Percentiles rank a stretch among this genome's conserved stretches.
phyloP scores from a whole-genome alignment of 2,888 invertebrate genomes.

The Acrobasis suavella region DNA sequence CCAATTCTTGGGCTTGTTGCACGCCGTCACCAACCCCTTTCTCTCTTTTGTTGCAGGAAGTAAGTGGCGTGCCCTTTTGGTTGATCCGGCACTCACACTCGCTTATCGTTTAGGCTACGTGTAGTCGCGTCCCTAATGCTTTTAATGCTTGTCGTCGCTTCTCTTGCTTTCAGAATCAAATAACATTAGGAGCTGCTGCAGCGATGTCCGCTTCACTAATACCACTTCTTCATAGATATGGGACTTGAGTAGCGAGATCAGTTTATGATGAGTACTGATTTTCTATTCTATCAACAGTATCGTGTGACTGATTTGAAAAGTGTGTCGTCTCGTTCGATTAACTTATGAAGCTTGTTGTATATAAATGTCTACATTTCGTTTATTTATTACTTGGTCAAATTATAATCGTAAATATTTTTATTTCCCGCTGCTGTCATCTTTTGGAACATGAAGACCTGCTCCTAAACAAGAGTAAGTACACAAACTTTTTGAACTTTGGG shows the following conservation, averaged over 20 bases:
- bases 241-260: conserved; percentile 47
- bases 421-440: conserved; percentile 66
- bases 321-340: conserved; percentile 45
- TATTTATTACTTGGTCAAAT: conserved; percentile 41
- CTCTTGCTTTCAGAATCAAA: conserved; percentile 66
- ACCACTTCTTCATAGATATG: conserved; percentile 44
- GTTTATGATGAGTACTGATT: conserved; percentile 55
- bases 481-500: conserved; percentile 39
- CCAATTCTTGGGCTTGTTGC: conserved; percentile 65
- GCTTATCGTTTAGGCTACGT: conserved; percentile 76
- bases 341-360: conserved; percentile 50
- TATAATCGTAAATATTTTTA: conserved; percentile 64
- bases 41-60: conserved; percentile 83
- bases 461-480: conserved; percentile 86
- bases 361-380: conserved; percentile 39
- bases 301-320: conserved; percentile 33
- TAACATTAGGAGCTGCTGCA: conserved; percentile 52
- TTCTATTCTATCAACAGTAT: conserved; percentile 40
- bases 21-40: conserved; percentile 74
- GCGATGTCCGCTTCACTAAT: conserved; percentile 51
- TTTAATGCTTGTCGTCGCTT: conserved; percentile 70
- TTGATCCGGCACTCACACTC: conserved; percentile 75
- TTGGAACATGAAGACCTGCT: conserved; percentile 83
- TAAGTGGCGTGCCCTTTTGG: conserved; percentile 80
- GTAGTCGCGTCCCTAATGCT: conserved; percentile 67